Evolutionary conservation across 2,888 invertebrate species (phyloP), one percentile per base, ranked within the genome.

Genomic region (Beris chalybata): DNA sequence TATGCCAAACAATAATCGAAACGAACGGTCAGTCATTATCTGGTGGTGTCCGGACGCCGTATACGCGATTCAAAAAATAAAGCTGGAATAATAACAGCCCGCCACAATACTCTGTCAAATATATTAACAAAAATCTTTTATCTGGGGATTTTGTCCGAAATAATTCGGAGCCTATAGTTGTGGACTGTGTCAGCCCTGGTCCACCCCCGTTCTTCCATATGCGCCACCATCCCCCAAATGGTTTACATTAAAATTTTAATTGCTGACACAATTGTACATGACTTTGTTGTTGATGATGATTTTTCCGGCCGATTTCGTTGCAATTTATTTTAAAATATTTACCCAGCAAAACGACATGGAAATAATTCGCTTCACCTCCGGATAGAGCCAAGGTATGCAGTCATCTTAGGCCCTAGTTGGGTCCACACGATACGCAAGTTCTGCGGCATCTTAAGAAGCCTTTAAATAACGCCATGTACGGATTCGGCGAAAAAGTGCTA

Each of bases 191-290:
- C 53, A 53, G 22, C 7, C 11, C 30, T 1, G 52, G 7, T 2
- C 30, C 53, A 22, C 30, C 30, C 22, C n/a, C n/a, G n/a, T n/a
- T n/a, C n/a, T n/a, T 15, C 22, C 52, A 52, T 29, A 13, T 22
- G 29, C 22, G 22, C 22, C 52, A 52, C 11, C 52, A 5, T 4
- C 53, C 52, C 61, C 52, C 52, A 12, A 30, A 15, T 12, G 56
- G 63, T 43, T 57, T 57, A 63, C 52, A 57, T 68, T 68, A 61
- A 68, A 68, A 68, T 65, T 68, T 68, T 68, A 68, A 68, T 68
- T 68, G 68, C 65, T 68, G 68, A 66, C 68, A 68, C 57, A 68
- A 68, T 66, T 50, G 65, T 61, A 64, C 65, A 68, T 61, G 61
- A 61, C 52, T 61, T 61, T 52, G 61, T 52, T 50, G 61, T 50